These are phyloP conservation scores for Dexiosoma caninum DNA, from an alignment of 2,888 invertebrate species.

Conservation along the genomic window DNA sequence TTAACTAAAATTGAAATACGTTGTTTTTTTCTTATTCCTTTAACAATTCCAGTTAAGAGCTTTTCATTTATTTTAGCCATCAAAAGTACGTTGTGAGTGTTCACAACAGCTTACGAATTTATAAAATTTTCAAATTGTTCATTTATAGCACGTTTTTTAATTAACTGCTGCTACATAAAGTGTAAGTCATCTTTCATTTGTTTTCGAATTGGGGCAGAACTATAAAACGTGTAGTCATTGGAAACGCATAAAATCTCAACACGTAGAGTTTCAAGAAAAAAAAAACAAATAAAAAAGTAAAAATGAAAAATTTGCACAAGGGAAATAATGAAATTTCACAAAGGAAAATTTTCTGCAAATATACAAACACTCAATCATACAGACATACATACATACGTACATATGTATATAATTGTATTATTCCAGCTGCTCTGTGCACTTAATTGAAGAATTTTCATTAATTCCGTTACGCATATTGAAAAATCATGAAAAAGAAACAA, in stretches of 20 bases:
- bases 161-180: slow-evolving; percentile 57
- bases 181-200: slow-evolving; percentile 54
- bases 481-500: slow-evolving; percentile 11
- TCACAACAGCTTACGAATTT: slow-evolving; percentile 27
- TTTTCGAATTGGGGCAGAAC: slow-evolving; percentile 20
- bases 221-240: slow-evolving; percentile 59
- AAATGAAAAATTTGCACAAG: slow-evolving; percentile 10
- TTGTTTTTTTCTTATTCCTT: not conserved
- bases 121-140: slow-evolving; percentile 48
- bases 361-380: not conserved
- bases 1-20: not conserved
- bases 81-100: not conserved
- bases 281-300: not conserved
- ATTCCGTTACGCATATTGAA: slow-evolving; percentile 51
- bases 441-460: slow-evolving; percentile 58
- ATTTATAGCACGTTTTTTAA: slow-evolving; percentile 62
- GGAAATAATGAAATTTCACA: not conserved
- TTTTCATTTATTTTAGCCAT: not conserved
- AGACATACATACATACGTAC: not conserved
- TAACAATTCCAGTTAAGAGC: not conserved
- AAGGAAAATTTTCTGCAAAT: not conserved
- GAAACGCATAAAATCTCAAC: slow-evolving; percentile 56
- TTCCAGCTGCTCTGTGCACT: not conserved
- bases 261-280: slow-evolving; percentile 36
- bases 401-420: not conserved